Conservation (phyloP, 2,113 vertebrate genomes). For the Danionella cerebrum region DNA sequence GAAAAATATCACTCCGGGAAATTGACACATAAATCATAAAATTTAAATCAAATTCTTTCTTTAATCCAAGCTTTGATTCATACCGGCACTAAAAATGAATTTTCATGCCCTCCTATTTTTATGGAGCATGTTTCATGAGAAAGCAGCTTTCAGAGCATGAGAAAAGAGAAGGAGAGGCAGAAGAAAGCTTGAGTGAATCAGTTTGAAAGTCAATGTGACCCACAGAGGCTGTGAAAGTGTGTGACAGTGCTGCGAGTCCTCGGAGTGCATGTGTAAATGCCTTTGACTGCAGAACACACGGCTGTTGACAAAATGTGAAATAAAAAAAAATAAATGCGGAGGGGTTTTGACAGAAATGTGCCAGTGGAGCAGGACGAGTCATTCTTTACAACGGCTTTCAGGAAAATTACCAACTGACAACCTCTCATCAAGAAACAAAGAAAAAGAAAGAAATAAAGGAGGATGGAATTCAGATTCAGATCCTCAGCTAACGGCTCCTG, state of each 20-base stretch:
- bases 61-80: slow-evolving; percentile 27
- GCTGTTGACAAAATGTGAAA: neutral
- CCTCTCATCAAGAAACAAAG: neutral
- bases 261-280: neutral
- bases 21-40: slow-evolving; percentile 23
- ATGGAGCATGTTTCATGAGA: slow-evolving; percentile 11
- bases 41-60: slow-evolving; percentile 9
- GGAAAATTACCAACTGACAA: neutral
- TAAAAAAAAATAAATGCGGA: neutral
- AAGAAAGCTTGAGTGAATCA: slow-evolving; percentile 25
- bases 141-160: neutral
- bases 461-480: no score
- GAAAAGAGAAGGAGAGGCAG: slow-evolving; percentile 30
- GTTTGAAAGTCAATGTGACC: slow-evolving; percentile 26
- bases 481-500: no score
- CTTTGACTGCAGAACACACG: neutral
- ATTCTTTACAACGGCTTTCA: neutral
- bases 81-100: slow-evolving; percentile 5
- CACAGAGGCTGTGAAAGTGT: slow-evolving; percentile 5
- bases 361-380: neutral
- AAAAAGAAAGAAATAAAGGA: neutral
- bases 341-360: neutral
- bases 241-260: slow-evolving; percentile 3
- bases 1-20: neutral
- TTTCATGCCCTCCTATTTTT: slow-evolving; percentile 16